Evolutionary conservation across 2,888 invertebrate species (phyloP), one percentile per base, ranked within the genome.

Genomic region (Leucozona laternaria): DNA sequence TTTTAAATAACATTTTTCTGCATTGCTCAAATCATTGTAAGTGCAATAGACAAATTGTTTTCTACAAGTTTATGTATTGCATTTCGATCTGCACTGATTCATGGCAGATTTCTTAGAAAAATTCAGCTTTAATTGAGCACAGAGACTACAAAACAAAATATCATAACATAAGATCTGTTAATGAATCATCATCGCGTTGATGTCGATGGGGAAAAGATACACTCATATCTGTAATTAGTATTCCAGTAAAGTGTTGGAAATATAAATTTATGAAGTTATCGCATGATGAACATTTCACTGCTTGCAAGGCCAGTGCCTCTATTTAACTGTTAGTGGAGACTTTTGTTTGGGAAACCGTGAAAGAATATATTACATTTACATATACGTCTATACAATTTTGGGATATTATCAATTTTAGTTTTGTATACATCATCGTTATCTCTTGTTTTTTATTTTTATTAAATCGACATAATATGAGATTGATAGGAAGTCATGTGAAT

Each of bases 21-120:
- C n/a, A n/a, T 0, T 60, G 22, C 1, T 20, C 13, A 22, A 40
- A 8, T 17, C 4, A 25, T 31, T 7, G 6, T 71, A 66, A 25
- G 4, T 66, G 40, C 50, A 71, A 37, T 43, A 37, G 40, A 25
- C 25, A 68, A 37, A 53, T 48, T 50, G 7, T 58, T 50, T 70
- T 60, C 17, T 34, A n/a, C n/a, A 40, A 37, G 15, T 37, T 81
- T 40, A 57, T 11, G 25, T 50, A 58, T 68, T 58, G 79, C 79
- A 31, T 50, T 57, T 62, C 17, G 76, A 70, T 76, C 22, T 76
- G 76, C 80, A 58, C 84, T 85, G 84, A 85, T 85, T 85, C 80
- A 85, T 72, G 10, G 57, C 13, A 43, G 34, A 43, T 83, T 83
- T 75, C 75, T 79, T 57, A 25, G 79, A 83, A 62, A 60, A 55